Evolutionary conservation across 2,113 vertebrate genomes (phyloP), one percentile per base, ranked within the genome.

Genomic region (Boulengeromyrus knoepffleri): DNA sequence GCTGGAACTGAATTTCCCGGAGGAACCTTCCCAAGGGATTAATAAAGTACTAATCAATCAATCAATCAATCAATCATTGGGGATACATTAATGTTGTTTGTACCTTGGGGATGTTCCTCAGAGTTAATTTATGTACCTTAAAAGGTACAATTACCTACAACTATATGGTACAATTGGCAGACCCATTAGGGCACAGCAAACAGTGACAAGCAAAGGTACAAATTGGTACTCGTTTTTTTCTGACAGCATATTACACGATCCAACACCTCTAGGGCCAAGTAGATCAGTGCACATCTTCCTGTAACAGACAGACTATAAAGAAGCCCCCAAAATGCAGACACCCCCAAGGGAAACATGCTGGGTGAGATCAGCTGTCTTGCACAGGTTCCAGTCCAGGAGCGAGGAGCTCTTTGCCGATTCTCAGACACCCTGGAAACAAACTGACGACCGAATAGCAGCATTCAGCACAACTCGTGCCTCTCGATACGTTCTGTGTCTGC

Each of bases 331-430:
- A 85, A 91, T 7, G 24, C 90, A 93, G 92, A 91, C 62, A 5
- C 92, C 90, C 88, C 88, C 70, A 88, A 91, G 89, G 91, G 86
- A 89, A 89, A 87, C 45, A 45, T 27, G 31, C 56, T 15, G 53
- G 53, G 53, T 21, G 88, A 92, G 92, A 91, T 93, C 62, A 84
- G 85, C 84, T 92, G 86, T 91, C 91, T 86, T 85, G 45, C 66
- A 36, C 31, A 85, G 53, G 85, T 39, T 85, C 88, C 89, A 31
- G 50, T 15, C 50, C 70, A 56, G 90, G 49, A 53, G 13, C 3
- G 17, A 85, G 85, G 91, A 85, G 47, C 89, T 91, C 85, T 88
- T 77, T 66, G 58, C 87, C 80, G 85, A 91, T 94, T 92, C 85
- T 45, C 91, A 92, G 90, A 91, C 90, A 47, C 89, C 91, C 66